Conservation (phyloP, 2,797 vertebrate species). For the Ceyx erithaca region DNA sequence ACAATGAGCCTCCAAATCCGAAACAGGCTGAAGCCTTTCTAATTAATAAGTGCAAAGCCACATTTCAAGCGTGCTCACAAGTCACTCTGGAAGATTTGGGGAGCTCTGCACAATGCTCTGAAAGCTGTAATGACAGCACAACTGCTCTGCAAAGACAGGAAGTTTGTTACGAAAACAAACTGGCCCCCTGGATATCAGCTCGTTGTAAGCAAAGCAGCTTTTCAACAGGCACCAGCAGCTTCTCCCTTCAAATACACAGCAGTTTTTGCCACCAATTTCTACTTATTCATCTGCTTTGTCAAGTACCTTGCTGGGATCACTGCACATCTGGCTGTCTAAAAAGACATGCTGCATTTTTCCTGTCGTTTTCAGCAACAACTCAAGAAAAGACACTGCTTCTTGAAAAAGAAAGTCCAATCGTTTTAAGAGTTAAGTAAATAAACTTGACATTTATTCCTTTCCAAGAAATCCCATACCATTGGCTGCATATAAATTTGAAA, state of each 20-base stretch:
- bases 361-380: neutral
- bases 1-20: slow-evolving; percentile 57
- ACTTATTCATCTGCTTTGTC: neutral
- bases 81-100: slow-evolving; percentile 44
- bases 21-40: slow-evolving; percentile 38
- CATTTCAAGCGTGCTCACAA: slow-evolving; percentile 56
- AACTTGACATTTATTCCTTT: slow-evolving; percentile 63
- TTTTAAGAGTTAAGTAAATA: slow-evolving; percentile 70
- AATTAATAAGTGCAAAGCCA: slow-evolving; percentile 61
- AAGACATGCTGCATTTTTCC: neutral
- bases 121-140: slow-evolving; percentile 70
- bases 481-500: slow-evolving; percentile 46
- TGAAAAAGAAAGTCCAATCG: slow-evolving; percentile 58
- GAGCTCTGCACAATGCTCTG: slow-evolving; percentile 60
- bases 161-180: slow-evolving; percentile 75
- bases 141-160: slow-evolving; percentile 73
- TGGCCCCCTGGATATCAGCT: slow-evolving; percentile 72
- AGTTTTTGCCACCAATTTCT: neutral
- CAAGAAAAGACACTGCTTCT: neutral
- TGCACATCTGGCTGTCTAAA: neutral
- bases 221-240: slow-evolving; percentile 38
- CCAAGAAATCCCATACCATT: slow-evolving; percentile 58
- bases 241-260: neutral
- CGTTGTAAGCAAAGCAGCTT: slow-evolving; percentile 51
- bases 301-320: neutral